Evolutionary conservation across 2,113 vertebrate species (phyloP).

Genomic region (Patagioenas fasciata): DNA sequence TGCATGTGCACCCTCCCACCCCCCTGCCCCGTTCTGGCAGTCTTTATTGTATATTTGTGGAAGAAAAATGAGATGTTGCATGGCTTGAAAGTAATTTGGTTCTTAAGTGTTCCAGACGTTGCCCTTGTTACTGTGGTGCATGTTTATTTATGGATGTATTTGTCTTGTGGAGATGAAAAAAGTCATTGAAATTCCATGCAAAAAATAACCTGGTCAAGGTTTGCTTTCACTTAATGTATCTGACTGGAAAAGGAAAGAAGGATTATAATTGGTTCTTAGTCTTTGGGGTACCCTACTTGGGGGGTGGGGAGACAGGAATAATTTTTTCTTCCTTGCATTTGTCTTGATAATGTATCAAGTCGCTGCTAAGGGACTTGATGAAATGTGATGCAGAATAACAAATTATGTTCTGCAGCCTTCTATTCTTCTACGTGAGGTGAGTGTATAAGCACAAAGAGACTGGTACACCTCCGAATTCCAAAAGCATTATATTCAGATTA

Average conservation of each 20-base stretch:
- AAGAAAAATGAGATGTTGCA: background rate
- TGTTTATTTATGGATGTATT: constrained; percentile 41
- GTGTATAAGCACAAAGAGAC: background rate
- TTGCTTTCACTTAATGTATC: background rate
- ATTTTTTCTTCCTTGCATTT: constrained; percentile 62
- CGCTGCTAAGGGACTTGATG: constrained; percentile 63
- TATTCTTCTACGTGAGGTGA: constrained; percentile 55
- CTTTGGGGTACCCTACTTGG: constrained; percentile 27
- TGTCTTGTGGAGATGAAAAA: background rate
- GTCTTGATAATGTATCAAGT: constrained; percentile 75
- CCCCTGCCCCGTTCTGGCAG: background rate
- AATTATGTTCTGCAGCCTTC: constrained; percentile 67
- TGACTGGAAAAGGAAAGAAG: background rate
- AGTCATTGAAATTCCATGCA: constrained; percentile 1
- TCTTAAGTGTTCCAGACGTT: constrained; percentile 13
- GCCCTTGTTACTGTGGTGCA: constrained; percentile 7
- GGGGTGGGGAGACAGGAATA: background rate
- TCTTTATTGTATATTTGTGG: background rate
- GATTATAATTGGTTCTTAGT: constrained; percentile 48
- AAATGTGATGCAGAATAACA: constrained; percentile 76
- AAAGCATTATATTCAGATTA: constrained; percentile 24
- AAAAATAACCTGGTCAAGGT: background rate
- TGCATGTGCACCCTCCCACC: background rate
- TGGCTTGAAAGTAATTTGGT: constrained; percentile 36
- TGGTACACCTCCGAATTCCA: background rate